A percentile compares a stretch with the other conserved stretches of the same genome.
phyloP scores from a whole-genome alignment of 2,113 vertebrate species.

The Heterotilapia buettikoferi region DNA sequence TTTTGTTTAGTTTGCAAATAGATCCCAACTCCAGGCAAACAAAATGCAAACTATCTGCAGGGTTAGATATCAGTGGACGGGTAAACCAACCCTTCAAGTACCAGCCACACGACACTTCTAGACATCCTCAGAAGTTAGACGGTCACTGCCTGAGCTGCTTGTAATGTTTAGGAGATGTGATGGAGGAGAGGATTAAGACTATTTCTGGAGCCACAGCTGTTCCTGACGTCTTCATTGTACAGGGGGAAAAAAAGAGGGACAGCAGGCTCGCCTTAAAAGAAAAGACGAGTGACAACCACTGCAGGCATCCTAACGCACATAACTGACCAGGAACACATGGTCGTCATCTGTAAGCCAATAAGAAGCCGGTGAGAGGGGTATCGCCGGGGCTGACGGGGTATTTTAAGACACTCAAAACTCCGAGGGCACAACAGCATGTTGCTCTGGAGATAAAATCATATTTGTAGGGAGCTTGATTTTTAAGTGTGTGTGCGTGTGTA shows the following conservation, averaged over 20 bases:
- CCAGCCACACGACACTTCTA: background rate
- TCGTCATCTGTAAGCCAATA: background rate
- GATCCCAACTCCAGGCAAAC: background rate
- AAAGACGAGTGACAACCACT: conserved; percentile 18
- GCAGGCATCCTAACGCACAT: conserved; percentile 7
- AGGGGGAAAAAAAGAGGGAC: background rate
- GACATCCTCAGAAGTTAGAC: background rate
- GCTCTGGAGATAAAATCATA: conserved; percentile 15
- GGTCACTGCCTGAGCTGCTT: background rate
- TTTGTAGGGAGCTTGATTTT: background rate
- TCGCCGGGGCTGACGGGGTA: background rate
- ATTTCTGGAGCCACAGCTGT: conserved; percentile 58
- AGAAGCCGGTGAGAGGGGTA: background rate
- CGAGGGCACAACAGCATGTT: background rate
- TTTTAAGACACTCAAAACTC: conserved; percentile 20
- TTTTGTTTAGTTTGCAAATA: background rate
- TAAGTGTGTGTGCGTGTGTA: background rate
- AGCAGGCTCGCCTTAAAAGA: conserved; percentile 33
- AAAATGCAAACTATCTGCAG: background rate
- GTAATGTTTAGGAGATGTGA: conserved; percentile 3
- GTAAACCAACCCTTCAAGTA: background rate
- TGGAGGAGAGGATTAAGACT: conserved; percentile 37
- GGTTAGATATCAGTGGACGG: rapidly evolving
- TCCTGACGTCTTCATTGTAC: conserved; percentile 24
- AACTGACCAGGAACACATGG: conserved; percentile 26